Percentiles rank a stretch among this genome's conserved stretches.
Conservation (phyloP, 2,888 invertebrate species). For the Apodemia zela region DNA sequence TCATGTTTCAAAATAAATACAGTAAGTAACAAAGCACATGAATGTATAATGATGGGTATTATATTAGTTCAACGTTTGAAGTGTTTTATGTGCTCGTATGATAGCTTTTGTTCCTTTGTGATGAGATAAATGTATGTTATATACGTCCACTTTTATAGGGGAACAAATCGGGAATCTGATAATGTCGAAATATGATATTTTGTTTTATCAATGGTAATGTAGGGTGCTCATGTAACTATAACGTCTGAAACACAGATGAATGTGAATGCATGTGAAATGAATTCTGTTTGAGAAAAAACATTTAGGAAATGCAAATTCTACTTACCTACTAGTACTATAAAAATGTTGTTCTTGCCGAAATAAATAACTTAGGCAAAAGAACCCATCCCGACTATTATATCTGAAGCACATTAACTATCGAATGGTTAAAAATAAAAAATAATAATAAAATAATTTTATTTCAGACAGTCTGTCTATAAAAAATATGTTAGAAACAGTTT, state of each 20-base stretch:
- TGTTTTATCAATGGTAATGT: conserved; percentile 45
- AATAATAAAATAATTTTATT: too few relatives aligned
- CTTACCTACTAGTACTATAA: too few relatives aligned
- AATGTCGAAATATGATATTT: conserved; percentile 73
- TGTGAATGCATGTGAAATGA: too few relatives aligned
- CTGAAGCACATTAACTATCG: too few relatives aligned
- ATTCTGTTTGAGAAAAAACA: too few relatives aligned
- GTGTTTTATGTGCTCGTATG: conserved; percentile 77
- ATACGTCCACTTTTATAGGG: conserved; percentile 57
- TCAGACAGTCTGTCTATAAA: too few relatives aligned
- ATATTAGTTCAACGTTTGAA: conserved; percentile 71
- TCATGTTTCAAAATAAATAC: conserved; percentile 77
- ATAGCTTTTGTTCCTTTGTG: conserved; percentile 72
- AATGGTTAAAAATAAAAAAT: too few relatives aligned
- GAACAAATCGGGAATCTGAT: conserved; percentile 62
- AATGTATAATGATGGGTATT: conserved; percentile 79
- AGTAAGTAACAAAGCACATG: conserved; percentile 78
- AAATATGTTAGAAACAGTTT: too few relatives aligned
- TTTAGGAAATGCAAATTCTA: too few relatives aligned
- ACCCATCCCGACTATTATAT: too few relatives aligned
- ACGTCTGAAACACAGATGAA: not conserved
- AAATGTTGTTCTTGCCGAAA: too few relatives aligned
- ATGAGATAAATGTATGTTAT: conserved; percentile 61
- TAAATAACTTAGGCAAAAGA: too few relatives aligned
- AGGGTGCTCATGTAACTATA: not conserved